Evolutionary conservation across 2,888 invertebrate genomes (phyloP).

Genomic region (Tipula confusa): DNA sequence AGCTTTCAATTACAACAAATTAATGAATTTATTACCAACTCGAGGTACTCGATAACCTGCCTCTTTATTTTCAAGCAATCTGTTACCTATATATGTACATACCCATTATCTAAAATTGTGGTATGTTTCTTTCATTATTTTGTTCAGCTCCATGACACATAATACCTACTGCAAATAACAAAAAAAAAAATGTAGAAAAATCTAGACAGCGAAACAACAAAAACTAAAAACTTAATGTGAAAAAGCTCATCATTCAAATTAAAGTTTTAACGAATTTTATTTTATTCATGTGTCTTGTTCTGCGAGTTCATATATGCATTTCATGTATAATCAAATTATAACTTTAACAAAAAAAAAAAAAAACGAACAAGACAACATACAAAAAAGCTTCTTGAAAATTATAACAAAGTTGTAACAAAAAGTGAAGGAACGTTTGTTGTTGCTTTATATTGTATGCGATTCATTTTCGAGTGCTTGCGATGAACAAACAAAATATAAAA

Average conservation of each 20-base stretch:
- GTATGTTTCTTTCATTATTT: not conserved
- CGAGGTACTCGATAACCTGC: too few relatives aligned
- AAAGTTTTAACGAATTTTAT: not conserved
- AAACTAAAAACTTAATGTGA: not conserved
- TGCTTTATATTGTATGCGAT: not conserved
- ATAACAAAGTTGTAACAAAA: not conserved
- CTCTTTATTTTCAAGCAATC: too few relatives aligned
- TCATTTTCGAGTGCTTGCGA: not conserved
- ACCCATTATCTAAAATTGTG: too few relatives aligned
- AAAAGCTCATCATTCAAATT: constrained; percentile 20
- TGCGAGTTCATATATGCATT: constrained; percentile 8
- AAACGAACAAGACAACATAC: not conserved
- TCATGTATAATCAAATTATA: not conserved
- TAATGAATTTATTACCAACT: too few relatives aligned
- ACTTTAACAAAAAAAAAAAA: not conserved
- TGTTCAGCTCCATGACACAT: not conserved
- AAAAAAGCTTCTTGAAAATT: constrained; percentile 3
- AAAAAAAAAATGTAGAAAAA: not conserved
- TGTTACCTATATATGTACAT: too few relatives aligned
- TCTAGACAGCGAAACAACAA: not conserved
- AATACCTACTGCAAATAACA: not conserved
- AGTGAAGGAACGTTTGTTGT: not conserved
- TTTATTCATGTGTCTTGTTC: not conserved
- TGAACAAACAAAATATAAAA: not conserved
- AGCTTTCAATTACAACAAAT: too few relatives aligned